These are phyloP conservation scores for Cyrtodaria siliqua DNA, from an alignment of 2,888 invertebrate species.

Conservation along the genomic window DNA sequence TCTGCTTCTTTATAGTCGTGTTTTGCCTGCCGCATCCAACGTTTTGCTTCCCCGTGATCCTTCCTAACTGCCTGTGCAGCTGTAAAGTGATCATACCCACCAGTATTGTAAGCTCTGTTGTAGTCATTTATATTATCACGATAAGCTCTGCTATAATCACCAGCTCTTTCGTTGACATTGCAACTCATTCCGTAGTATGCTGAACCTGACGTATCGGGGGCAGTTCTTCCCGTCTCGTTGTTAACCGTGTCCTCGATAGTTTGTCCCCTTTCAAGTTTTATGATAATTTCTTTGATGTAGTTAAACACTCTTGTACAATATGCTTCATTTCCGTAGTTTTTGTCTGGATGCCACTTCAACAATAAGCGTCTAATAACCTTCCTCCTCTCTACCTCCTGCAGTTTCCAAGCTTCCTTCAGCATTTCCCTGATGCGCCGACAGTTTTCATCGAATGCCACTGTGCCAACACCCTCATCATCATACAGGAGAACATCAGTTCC, in stretches of 20 bases:
- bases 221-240: neutral
- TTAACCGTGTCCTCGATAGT: neutral
- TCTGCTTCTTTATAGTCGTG: slow-evolving; percentile 49
- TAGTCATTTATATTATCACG: slow-evolving; percentile 26
- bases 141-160: slow-evolving; percentile 21
- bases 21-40: slow-evolving; percentile 60
- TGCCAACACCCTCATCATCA: slow-evolving; percentile 24
- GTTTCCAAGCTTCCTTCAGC: slow-evolving; percentile 40
- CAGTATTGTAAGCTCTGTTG: slow-evolving; percentile 9
- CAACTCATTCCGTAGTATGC: slow-evolving; percentile 11
- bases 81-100: slow-evolving; percentile 8
- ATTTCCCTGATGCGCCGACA: slow-evolving; percentile 25
- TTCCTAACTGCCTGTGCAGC: neutral
- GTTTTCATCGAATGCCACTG: slow-evolving; percentile 41
- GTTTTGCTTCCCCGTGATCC: slow-evolving; percentile 37
- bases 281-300: slow-evolving; percentile 52
- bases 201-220: slow-evolving; percentile 26
- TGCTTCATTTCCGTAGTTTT: slow-evolving; percentile 51
- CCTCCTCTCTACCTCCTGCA: slow-evolving; percentile 37
- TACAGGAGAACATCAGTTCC: slow-evolving; percentile 15
- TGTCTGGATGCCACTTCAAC: slow-evolving; percentile 67
- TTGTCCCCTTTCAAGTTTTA: slow-evolving; percentile 40
- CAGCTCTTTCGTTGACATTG: slow-evolving; percentile 15
- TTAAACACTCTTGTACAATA: slow-evolving; percentile 54
- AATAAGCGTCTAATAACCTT: slow-evolving; percentile 51